Base-by-base conservation (phyloP, 1,140 invertebrate genomes). In the Solenopsis fugax region DNA sequence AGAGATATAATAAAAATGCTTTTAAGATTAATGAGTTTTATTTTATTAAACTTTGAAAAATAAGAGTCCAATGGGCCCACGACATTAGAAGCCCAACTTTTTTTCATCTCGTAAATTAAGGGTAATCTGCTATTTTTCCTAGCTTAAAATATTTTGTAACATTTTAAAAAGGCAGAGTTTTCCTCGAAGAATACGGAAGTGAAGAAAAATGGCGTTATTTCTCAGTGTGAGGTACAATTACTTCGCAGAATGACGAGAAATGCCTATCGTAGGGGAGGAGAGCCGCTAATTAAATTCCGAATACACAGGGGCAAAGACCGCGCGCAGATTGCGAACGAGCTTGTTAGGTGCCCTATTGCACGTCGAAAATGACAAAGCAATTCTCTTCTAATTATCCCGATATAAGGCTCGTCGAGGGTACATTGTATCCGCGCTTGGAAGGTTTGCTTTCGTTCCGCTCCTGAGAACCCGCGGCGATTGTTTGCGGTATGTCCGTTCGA, bases 351-450 rank as follows among this genome's bases (percentile, higher is more conserved):
- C n/a, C 13, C 54, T 24, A 34, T 72, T 60, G 54, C 54, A 60
- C 69, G 69, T 75, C 18, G 54, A 84, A 84, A 84, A 84, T 84
- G 69, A 84, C 80, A 84, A 84, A 84, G 80, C 80, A 62, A 84
- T 84, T 75, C 67, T 60, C 41, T 45, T 52, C 24, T 73, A 84
- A 84, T 84, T 84, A 84, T 75, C 52, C 18, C 41, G 52, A 12
- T 65, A 58, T 67, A 82, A 82, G 37, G 54, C 67, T 60, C 18
- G 52, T 48, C 41, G 80, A 48, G 24, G 13, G n/a, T 73, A 48
- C 54, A 50, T 84, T 48, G 80, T 58, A 48, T 37, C 3, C 13
- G 37, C 12, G 37, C 48, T 10, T 10, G 37, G 34, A 18, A 34
- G 24, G 54, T 37, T 60, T 34, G 54, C 69, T 84, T 82, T 82